phyloP scores from a whole-genome alignment of 2,888 invertebrate genomes.

The Platycheirus rosarum region DNA sequence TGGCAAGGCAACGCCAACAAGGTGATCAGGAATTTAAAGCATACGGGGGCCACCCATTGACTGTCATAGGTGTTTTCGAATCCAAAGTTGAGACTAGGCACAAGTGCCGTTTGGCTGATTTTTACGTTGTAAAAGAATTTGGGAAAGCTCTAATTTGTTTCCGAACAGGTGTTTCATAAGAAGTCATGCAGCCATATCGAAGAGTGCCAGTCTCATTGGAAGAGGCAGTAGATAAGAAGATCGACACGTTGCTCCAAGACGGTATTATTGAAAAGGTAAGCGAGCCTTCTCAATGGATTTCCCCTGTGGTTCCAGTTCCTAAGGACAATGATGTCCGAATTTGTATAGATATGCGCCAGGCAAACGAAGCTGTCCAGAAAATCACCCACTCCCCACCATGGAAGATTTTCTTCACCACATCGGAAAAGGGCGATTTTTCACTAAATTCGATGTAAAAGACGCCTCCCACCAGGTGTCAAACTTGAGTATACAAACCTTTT shows the following conservation, averaged over 20 bases:
- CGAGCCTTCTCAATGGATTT: constrained; percentile 28
- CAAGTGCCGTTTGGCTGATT: constrained; percentile 9
- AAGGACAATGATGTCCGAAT: constrained; percentile 30
- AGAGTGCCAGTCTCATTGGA: constrained; percentile 24
- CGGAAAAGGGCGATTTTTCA: neutral
- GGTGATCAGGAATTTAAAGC: constrained; percentile 5
- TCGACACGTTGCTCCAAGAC: constrained; percentile 14
- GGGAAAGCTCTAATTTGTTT: constrained; percentile 17
- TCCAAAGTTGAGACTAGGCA: constrained; percentile 3
- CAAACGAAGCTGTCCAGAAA: constrained; percentile 25
- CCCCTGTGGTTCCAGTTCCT: constrained; percentile 36
- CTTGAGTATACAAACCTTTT: no score
- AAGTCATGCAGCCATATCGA: constrained; percentile 21
- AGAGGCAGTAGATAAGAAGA: constrained; percentile 29
- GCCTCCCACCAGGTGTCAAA: neutral
- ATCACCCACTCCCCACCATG: constrained; percentile 29
- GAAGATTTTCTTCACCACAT: constrained; percentile 27
- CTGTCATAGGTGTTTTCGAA: constrained; percentile 3
- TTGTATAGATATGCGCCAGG: constrained; percentile 36
- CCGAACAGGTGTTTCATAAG: constrained; percentile 16
- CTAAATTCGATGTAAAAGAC: neutral
- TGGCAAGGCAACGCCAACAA: neutral
- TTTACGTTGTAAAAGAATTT: constrained; percentile 23
- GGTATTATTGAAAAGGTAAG: constrained; percentile 23
- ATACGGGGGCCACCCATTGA: neutral